Conservation (phyloP, 2,888 invertebrate genomes). For the Labia minor region DNA sequence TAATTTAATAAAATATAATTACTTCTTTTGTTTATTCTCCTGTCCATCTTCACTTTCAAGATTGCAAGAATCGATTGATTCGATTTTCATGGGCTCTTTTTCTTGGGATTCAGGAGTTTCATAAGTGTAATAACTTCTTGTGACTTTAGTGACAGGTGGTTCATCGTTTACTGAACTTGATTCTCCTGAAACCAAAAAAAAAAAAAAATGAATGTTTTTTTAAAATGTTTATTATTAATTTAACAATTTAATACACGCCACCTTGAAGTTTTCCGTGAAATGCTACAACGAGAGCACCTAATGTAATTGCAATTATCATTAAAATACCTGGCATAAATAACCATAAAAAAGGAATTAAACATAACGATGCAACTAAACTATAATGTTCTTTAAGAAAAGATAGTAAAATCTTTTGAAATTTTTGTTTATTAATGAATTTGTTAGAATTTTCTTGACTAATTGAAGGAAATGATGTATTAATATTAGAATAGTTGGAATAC, state of each 20-base stretch:
- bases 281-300: conserved; percentile 16
- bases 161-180: conserved; percentile 56
- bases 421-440: background rate
- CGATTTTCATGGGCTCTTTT: conserved; percentile 20
- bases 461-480: background rate
- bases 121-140: conserved; percentile 55
- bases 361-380: background rate
- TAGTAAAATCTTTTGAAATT: background rate
- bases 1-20: background rate
- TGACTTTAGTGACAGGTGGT: conserved; percentile 56
- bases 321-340: conserved; percentile 20
- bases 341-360: conserved; percentile 19
- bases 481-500: background rate
- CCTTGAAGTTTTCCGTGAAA: conserved; percentile 15
- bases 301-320: conserved; percentile 15
- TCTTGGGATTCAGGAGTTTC: conserved; percentile 28
- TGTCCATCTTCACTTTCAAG: conserved; percentile 16
- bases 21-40: conserved; percentile 16
- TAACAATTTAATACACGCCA: background rate
- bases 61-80: conserved; percentile 18
- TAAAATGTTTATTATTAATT: background rate
- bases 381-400: background rate
- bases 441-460: background rate
- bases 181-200: conserved; percentile 45
- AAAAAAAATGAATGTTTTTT: too few relatives aligned